phyloP scores from a whole-genome alignment of 1,140 invertebrate genomes.

The Dinoponera quadriceps region DNA sequence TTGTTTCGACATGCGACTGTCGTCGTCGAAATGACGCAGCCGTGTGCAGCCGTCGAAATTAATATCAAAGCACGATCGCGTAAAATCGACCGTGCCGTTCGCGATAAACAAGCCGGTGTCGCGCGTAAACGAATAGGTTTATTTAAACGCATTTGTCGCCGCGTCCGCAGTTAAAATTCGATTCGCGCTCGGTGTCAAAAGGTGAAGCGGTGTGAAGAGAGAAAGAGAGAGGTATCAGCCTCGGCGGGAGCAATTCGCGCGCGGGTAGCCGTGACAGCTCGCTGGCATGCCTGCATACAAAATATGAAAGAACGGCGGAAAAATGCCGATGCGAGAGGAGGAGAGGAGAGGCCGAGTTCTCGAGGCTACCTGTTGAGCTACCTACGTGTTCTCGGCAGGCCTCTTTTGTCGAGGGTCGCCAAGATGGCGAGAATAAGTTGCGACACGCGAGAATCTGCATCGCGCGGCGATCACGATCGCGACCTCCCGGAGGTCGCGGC shows the following conservation, averaged over 20 bases:
- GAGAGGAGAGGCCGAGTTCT: conserved; percentile 10
- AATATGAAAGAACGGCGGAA: conserved; percentile 58
- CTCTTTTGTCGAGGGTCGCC: conserved; percentile 61
- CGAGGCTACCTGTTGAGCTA: conserved; percentile 69
- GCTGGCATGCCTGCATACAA: neutral
- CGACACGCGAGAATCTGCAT: conserved; percentile 21
- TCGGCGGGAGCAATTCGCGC: neutral
- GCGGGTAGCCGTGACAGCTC: conserved; percentile 37
- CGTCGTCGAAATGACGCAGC: neutral
- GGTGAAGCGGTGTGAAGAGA: conserved; percentile 1
- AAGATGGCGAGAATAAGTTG: conserved; percentile 52
- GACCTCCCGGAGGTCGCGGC: neutral
- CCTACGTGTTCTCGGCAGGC: conserved; percentile 59
- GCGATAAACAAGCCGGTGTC: conserved; percentile 7
- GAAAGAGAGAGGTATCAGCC: conserved; percentile 38
- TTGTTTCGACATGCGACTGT: neutral
- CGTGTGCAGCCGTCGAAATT: neutral
- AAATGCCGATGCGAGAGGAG: conserved; percentile 20
- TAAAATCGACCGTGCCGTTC: conserved; percentile 8
- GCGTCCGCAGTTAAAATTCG: conserved; percentile 16
- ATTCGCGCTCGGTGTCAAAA: conserved; percentile 43
- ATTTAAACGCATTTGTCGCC: conserved; percentile 46
- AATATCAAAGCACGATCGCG: neutral
- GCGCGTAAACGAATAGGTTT: conserved; percentile 24
- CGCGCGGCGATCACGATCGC: conserved; percentile 5